phyloP scores from a whole-genome alignment of 2,113 vertebrate genomes.

The Thunnus thynnus region DNA sequence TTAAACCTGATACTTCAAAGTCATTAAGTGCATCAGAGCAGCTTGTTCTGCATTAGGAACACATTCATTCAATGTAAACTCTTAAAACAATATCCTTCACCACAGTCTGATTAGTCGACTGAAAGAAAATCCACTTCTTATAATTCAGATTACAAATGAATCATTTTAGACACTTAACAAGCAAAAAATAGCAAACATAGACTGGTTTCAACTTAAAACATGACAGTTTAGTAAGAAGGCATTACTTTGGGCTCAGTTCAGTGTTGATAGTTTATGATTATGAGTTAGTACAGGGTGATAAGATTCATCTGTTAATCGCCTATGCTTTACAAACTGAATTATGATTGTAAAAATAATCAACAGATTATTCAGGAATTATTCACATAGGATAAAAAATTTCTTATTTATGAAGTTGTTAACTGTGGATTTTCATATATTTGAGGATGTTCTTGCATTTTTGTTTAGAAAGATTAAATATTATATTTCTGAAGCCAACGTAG shows the following conservation, averaged over 20 bases:
- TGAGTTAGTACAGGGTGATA: not conserved
- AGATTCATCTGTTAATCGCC: not conserved
- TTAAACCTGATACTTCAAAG: not conserved
- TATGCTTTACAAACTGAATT: not conserved
- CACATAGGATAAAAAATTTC: not conserved
- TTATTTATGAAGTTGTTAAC: not conserved
- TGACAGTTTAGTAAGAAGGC: not conserved
- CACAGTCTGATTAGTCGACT: not conserved
- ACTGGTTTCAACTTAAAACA: not conserved
- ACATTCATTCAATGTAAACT: slow-evolving; percentile 55
- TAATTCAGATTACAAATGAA: not conserved
- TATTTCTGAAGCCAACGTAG: not conserved
- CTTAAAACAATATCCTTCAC: slow-evolving; percentile 37
- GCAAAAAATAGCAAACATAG: not conserved
- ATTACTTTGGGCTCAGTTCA: not conserved
- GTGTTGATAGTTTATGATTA: too few species aligned
- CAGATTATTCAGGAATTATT: not conserved
- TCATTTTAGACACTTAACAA: not conserved
- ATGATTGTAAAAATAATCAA: slow-evolving; percentile 2
- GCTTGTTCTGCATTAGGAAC: slow-evolving; percentile 11
- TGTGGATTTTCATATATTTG: not conserved
- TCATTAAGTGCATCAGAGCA: slow-evolving; percentile 24
- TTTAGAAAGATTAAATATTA: too few species aligned
- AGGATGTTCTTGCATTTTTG: not conserved
- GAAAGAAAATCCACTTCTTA: not conserved